Base-by-base conservation (phyloP, 2,888 invertebrate species). In the Meliscaeva auricollis region DNA sequence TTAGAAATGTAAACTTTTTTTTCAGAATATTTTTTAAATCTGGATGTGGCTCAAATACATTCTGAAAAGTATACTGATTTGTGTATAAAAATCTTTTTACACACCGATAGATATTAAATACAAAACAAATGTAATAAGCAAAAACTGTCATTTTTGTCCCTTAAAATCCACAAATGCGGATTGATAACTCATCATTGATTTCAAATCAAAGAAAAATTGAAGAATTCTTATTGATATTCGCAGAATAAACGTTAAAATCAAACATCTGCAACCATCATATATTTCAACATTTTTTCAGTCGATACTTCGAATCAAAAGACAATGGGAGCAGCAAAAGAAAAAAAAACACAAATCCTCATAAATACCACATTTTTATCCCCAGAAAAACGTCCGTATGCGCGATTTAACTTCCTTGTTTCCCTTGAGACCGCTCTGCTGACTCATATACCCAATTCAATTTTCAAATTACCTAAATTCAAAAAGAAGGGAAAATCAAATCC, bases 231-330 rank as follows among this genome's bases (percentile, higher is more conserved):
- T 54, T 54, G 8, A 68, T 26, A 3, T 52, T 62, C 30, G 26
- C 52, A 54, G 38, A 81, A 66, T 26, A 72, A 77, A 82, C 44
- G 30, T 30, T 0, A 64, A 64, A 46, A 44, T 15, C 2, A 64
- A 64, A 64, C 77, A 83, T 78, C 78, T 83, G 83, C 78, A 62
- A 56, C 48, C 54, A 13, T 35, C 69, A 60, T 54, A 60, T 54
- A 54, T 44, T 26, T 30, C 15, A 32, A 22, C 66, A 35, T 35
- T 56, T 38, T 17, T 50, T 17, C 58, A n/a, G 13, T 50, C n/a
- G n/a, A n/a, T n/a, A n/a, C n/a, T n/a, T 13, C 26, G n/a, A 64
- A 38, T n/a, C 20, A 38, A 17, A 52, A 20, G 6, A 66, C 20
- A 20, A 66, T 13, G 2, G 38, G 5, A 58, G 20, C 26, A 26